Conservation (phyloP, 2,797 vertebrate genomes). For the Eupleurogrammus muticus region DNA sequence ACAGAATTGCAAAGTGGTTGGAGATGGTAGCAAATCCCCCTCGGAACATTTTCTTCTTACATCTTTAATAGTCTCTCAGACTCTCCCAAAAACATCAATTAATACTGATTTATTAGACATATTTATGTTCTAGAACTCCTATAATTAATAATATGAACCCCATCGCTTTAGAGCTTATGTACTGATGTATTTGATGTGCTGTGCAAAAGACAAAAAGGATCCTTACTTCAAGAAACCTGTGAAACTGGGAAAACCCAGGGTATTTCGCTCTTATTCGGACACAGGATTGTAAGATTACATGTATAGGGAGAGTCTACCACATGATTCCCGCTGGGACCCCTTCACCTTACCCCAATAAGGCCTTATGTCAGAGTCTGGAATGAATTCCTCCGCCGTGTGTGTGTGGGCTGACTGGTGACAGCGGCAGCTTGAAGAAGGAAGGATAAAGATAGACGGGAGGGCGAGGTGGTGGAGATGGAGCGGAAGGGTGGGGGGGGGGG, state of each 20-base stretch:
- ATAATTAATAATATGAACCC: neutral
- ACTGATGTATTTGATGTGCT: neutral
- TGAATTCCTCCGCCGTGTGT: conserved; percentile 51
- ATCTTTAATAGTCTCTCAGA: neutral
- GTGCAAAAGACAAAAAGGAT: neutral
- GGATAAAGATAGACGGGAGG: conserved; percentile 72
- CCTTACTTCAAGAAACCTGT: neutral
- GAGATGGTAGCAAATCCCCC: neutral
- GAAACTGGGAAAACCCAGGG: too few species aligned
- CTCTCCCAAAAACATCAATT: too few species aligned
- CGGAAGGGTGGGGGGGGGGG: neutral
- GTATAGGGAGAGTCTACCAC: conserved; percentile 28
- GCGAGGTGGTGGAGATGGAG: conserved; percentile 24
- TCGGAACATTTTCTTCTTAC: neutral
- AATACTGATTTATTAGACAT: neutral
- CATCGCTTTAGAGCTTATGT: neutral
- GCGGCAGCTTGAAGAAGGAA: conserved; percentile 39
- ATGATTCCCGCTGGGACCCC: conserved; percentile 30
- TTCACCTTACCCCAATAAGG: conserved; percentile 69
- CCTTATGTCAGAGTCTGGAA: conserved; percentile 52
- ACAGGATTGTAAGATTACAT: neutral
- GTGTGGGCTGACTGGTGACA: conserved; percentile 65
- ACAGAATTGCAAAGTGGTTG: neutral
- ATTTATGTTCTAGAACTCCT: neutral
- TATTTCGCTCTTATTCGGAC: neutral